Evolutionary conservation across 2,797 vertebrate species (phyloP).

Genomic region (Pseudochirops corinnae): DNA sequence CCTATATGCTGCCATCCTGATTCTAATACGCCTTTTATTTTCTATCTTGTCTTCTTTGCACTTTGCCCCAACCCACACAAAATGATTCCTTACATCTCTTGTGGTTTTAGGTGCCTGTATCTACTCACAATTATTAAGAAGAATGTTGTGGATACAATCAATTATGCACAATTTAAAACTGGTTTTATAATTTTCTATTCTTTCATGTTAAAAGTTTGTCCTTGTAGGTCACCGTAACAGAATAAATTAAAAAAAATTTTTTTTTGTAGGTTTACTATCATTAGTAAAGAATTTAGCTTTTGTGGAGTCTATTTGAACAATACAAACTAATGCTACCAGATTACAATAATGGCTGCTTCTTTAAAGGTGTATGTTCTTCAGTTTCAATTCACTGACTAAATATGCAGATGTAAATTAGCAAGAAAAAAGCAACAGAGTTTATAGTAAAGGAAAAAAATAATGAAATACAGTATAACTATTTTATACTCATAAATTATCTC

Average conservation of each 20-base stretch:
- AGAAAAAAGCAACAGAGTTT: conserved; percentile 23
- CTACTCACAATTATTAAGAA: not conserved
- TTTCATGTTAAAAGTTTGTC: conserved; percentile 8
- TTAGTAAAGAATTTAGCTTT: not conserved
- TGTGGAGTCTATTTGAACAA: conserved; percentile 6
- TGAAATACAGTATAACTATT: conserved; percentile 16
- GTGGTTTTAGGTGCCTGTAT: not conserved
- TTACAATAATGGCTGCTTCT: not conserved
- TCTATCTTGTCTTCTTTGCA: not conserved
- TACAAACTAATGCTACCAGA: not conserved
- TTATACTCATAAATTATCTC: conserved; percentile 13
- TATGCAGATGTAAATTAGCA: not conserved
- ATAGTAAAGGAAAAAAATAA: not conserved
- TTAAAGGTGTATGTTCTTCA: not conserved
- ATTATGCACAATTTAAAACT: not conserved
- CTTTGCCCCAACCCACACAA: not conserved
- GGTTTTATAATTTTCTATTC: not conserved
- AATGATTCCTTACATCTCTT: not conserved
- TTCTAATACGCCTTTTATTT: not conserved
- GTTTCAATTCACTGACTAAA: not conserved
- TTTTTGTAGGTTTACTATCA: not conserved
- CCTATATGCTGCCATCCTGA: not conserved
- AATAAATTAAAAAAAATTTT: not conserved
- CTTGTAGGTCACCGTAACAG: not conserved
- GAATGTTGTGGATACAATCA: not conserved